phyloP scores from a whole-genome alignment of 2,888 invertebrate genomes.

The Acronicta leporina region DNA sequence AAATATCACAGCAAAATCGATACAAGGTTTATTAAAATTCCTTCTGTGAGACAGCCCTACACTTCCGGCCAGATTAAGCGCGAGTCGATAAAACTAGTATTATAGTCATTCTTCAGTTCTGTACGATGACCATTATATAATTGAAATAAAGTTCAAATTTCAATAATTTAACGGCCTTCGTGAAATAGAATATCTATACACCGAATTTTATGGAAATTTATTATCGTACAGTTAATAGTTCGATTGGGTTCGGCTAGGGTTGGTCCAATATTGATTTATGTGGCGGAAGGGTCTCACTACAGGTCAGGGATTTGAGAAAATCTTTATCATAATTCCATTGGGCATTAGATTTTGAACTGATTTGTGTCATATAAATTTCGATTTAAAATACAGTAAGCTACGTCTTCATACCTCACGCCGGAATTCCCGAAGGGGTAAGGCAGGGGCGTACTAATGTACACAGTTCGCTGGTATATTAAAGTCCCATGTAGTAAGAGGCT shows the following conservation, averaged over 20 bases:
- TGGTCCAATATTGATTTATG: slow-evolving; percentile 48
- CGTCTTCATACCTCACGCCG: too few species aligned
- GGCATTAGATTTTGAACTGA: slow-evolving; percentile 10
- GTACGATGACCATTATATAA: too few species aligned
- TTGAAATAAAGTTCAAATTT: too few species aligned
- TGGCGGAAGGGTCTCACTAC: slow-evolving; percentile 11
- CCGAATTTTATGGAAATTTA: slow-evolving; percentile 43
- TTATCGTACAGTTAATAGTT: slow-evolving; percentile 29
- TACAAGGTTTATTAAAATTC: too few species aligned
- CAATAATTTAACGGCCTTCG: too few species aligned
- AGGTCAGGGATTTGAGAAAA: slow-evolving; percentile 21
- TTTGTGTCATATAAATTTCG: slow-evolving; percentile 1
- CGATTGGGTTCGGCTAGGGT: slow-evolving; percentile 34
- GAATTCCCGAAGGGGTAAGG: too few species aligned
- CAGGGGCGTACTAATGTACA: too few species aligned
- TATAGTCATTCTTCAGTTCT: too few species aligned
- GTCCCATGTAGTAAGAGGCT: too few species aligned
- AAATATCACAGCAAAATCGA: neutral
- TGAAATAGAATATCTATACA: too few species aligned
- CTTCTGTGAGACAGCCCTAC: neutral
- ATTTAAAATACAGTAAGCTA: neutral
- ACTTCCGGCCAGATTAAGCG: slow-evolving; percentile 2
- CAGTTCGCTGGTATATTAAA: too few species aligned
- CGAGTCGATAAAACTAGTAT: slow-evolving; percentile 22
- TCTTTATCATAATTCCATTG: slow-evolving; percentile 23